phyloP scores from a whole-genome alignment of 2,888 invertebrate genomes.

The Ceraclea dissimilis region DNA sequence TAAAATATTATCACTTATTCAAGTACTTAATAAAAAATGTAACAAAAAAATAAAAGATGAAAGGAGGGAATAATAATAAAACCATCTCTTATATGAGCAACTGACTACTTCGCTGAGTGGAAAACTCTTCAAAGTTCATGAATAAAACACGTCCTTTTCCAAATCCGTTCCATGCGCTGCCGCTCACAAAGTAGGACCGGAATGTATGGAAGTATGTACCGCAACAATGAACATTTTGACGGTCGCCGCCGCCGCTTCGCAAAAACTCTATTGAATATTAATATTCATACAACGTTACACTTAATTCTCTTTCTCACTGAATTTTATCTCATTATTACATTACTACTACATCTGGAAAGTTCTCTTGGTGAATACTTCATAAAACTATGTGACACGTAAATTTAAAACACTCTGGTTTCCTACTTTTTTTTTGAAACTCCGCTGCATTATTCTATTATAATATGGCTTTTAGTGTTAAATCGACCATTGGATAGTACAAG shows the following conservation, averaged over 20 bases:
- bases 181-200: neutral
- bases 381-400: neutral
- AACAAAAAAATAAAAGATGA: neutral
- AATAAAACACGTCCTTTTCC: neutral
- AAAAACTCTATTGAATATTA: conserved; percentile 23
- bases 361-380: neutral
- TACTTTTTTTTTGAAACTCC: neutral
- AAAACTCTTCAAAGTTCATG: conserved; percentile 2
- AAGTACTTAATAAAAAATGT: neutral
- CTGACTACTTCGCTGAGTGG: conserved; percentile 1
- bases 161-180: neutral
- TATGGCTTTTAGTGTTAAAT: neutral
- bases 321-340: conserved; percentile 4
- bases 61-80: neutral
- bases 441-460: too few species aligned
- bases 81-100: neutral
- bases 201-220: neutral
- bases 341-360: neutral
- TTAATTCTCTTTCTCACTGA: conserved; percentile 9
- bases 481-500: neutral
- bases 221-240: neutral
- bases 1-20: conserved; percentile 2
- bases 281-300: conserved; percentile 20
- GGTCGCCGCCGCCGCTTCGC: conserved; percentile 3
- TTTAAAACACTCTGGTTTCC: neutral